phyloP scores from a whole-genome alignment of 2,888 invertebrate genomes.

The Drosophila hamatofila region DNA sequence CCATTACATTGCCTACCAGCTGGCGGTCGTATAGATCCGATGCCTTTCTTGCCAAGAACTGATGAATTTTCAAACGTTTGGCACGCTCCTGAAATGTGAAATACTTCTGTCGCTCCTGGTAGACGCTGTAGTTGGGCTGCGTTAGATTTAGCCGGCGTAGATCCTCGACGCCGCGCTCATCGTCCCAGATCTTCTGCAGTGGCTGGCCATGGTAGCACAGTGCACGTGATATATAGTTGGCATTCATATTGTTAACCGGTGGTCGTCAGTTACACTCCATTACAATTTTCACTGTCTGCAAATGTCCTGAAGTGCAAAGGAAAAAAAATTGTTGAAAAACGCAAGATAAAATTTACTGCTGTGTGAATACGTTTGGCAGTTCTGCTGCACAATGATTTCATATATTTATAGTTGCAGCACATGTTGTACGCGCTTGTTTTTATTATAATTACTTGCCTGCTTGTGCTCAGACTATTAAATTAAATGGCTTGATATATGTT shows the following conservation, averaged over 20 bases:
- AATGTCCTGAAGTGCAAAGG: slow-evolving; percentile 19
- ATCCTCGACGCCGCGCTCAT: slow-evolving; percentile 92
- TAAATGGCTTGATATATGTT: slow-evolving; percentile 18
- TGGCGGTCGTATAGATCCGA: slow-evolving; percentile 89
- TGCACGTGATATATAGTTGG: slow-evolving; percentile 87
- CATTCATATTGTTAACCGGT: slow-evolving; percentile 66
- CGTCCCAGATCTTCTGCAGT: slow-evolving; percentile 94
- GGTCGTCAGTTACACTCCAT: slow-evolving; percentile 28
- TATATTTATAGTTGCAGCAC: not conserved
- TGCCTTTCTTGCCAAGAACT: slow-evolving; percentile 94
- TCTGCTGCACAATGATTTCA: not conserved
- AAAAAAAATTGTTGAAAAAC: slow-evolving; percentile 9
- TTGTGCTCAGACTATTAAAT: slow-evolving; percentile 21
- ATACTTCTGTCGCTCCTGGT: slow-evolving; percentile 92
- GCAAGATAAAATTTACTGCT: slow-evolving; percentile 25
- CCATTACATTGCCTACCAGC: slow-evolving; percentile 84
- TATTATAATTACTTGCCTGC: slow-evolving; percentile 35
- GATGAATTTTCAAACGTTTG: slow-evolving; percentile 93
- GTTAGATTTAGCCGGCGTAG: slow-evolving; percentile 87
- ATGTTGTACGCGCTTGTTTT: slow-evolving; percentile 1
- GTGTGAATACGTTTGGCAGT: slow-evolving; percentile 7
- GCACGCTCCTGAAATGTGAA: slow-evolving; percentile 93
- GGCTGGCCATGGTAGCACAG: slow-evolving; percentile 95
- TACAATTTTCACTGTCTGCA: slow-evolving; percentile 27
- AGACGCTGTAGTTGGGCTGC: slow-evolving; percentile 90